Percentiles rank a stretch among this genome's conserved stretches.
phyloP scores from a whole-genome alignment of 64 coral and sea anemone genomes.

The Stichodactyla helianthus region DNA sequence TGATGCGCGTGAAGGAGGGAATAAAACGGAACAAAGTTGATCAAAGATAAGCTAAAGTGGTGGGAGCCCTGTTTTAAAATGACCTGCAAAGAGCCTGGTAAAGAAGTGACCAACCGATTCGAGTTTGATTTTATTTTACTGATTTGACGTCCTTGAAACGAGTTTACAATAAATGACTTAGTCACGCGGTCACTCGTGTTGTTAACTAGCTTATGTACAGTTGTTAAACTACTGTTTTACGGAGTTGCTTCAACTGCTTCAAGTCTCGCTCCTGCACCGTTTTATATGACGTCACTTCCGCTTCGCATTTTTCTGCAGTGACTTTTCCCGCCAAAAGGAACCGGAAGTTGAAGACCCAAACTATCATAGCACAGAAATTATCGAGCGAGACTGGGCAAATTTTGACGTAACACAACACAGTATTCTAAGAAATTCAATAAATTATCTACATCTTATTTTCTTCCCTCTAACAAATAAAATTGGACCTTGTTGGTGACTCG shows the following conservation, averaged over 20 bases:
- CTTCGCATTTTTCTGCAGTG: too few relatives aligned
- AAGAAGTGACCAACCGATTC: background rate
- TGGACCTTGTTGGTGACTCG: background rate
- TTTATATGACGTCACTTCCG: background rate
- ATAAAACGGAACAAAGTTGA: too few relatives aligned
- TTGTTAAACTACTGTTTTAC: background rate
- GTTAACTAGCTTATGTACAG: background rate
- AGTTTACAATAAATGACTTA: constrained; percentile 9
- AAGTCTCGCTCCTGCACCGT: background rate
- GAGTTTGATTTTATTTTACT: background rate
- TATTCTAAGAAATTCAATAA: constrained; percentile 1
- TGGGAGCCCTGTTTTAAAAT: background rate
- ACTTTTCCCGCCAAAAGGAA: background rate
- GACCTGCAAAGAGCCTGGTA: background rate
- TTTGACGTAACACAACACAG: background rate
- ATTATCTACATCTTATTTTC: background rate
- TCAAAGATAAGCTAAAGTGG: too few relatives aligned
- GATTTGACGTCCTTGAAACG: background rate
- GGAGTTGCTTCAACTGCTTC: background rate
- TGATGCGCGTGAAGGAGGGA: too few relatives aligned
- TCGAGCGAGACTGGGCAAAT: background rate
- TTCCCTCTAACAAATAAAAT: constrained; percentile 6
- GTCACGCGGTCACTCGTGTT: background rate
- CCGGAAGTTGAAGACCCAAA: too few relatives aligned
- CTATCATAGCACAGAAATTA: background rate